Evolutionary conservation across 2,888 invertebrate genomes (phyloP), one percentile per base, ranked within the genome.

Genomic region (Stramonita haemastoma): DNA sequence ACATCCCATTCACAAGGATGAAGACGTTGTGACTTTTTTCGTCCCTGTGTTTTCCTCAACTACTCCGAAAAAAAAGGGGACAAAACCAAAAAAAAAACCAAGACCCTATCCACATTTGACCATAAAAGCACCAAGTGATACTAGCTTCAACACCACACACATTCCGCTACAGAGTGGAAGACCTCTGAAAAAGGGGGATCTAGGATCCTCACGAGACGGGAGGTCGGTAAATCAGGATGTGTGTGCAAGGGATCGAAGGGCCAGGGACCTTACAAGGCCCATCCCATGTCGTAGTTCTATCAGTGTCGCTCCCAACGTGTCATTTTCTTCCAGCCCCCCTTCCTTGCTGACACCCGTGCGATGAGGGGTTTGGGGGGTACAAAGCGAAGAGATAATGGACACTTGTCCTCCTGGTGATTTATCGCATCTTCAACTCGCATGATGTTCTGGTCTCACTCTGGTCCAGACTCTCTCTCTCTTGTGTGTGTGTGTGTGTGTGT

Each of bases 261-360:
- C 83, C 22, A 46, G 84, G 84, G 46, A 56, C 56, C 84, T 84
- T 84, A 57, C 56, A 56, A n/a, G 57, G 57, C 57, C 46, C 57
- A 57, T 56, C 57, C 84, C 84, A 84, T 84, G 84, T 60, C 86
- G 86, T 15, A 17, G 22, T 86, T 66, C 86, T 86, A 70, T 86
- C 86, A 86, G 86, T 66, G 86, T 57, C 86, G 36, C 17, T 29
- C 22, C 22, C 13, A 86, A 66, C 86, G 86, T 86, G 86, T 86
- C 86, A 86, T 86, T 86, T 86, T 70, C 86, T 26, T 85, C 85
- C 13, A 26, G 46, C 84, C 32, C 79, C 34, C 60, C 15, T 60
- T 66, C 66, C 66, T 66, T 66, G 22, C 66, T 22, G 66, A 66
- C 66, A 66, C 46, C 26, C 46, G 22, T 17, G 26, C 19, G 83